Base-by-base conservation (phyloP, 2,113 vertebrate species). In the Pygoscelis adeliae region DNA sequence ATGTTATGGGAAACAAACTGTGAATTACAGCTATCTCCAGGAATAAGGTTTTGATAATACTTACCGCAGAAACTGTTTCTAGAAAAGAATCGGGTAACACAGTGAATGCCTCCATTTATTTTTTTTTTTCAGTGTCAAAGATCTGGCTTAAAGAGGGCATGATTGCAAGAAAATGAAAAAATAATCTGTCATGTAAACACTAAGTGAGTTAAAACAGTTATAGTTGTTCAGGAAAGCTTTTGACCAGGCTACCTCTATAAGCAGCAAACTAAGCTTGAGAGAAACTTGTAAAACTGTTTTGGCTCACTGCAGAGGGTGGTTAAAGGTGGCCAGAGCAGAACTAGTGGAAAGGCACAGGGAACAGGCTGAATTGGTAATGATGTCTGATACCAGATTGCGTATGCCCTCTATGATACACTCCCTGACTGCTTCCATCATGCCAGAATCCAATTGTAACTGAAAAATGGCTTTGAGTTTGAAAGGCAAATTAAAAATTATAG, bases 401-500 rank as follows among this genome's bases (percentile, higher is more conserved):
- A 21, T 70, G 46, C 14, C 21, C 34, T 42, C 32, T 53, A 1
- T 59, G 16, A 58, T 76, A 47, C 0, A 0, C 9, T 29, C 7
- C 20, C n/a, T 87, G 40, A 72, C 53, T 93, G 53, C n/a, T 65
- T 72, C 15, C 4, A 40, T 71, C 70, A 56, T 63, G 30, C 56
- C 5, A 10, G 40, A 85, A 81, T 82, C 20, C 29, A 72, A 19
- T 93, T 95, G 83, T 69, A 86, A 78, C 25, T 87, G 74, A 86
- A 87, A 94, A 95, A 83, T 36, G 55, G 7, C 15, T 59, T 74
- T 78, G 49, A 42, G 23, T 86, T 42, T 90, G 52, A 95, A 87
- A 86, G 38, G 16, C 70, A 95, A 66, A 85, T 95, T 81, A 69
- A 73, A 95, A 96, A 66, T 44, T 2, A 62, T 74, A 85, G 80